Percentiles rank a stretch among this genome's conserved stretches.
These are phyloP conservation scores for Pomatostomus ruficeps DNA, from an alignment of 2,113 vertebrate genomes.

Conservation along the genomic window DNA sequence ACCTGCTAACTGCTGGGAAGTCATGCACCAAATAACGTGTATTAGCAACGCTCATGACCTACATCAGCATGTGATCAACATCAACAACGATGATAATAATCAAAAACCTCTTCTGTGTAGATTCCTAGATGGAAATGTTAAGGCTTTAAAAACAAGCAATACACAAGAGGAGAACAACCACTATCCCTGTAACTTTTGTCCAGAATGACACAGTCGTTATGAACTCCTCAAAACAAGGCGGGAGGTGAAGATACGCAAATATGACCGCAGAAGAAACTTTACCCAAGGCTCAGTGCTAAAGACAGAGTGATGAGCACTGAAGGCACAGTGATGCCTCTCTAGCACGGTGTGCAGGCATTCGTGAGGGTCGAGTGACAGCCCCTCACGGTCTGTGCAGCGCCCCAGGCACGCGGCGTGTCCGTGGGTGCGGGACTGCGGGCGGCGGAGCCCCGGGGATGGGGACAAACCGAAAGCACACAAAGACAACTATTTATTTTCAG, in stretches of 20 bases:
- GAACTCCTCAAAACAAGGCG: not conserved
- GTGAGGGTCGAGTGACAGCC: not conserved
- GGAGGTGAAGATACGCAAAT: not conserved
- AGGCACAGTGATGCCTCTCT: fast-evolving
- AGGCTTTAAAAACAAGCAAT: not conserved
- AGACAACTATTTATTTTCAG: not conserved
- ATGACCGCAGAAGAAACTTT: not conserved
- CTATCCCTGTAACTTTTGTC: not conserved
- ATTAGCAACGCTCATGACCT: not conserved
- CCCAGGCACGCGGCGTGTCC: fast-evolving
- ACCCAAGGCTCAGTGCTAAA: not conserved
- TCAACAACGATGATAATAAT: fast-evolving
- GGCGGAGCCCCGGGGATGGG: fast-evolving
- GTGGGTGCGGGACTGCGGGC: fast-evolving
- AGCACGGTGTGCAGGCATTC: fast-evolving
- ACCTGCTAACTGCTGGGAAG: not conserved
- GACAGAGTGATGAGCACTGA: fast-evolving
- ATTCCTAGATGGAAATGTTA: not conserved
- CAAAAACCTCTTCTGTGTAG: not conserved
- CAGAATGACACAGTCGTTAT: not conserved
- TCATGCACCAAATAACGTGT: not conserved
- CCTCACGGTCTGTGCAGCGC: fast-evolving
- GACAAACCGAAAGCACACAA: not conserved
- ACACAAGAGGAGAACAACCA: not conserved
- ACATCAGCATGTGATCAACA: not conserved